Conservation (phyloP, 2,888 invertebrate species). For the Apomyelois bistriatella region DNA sequence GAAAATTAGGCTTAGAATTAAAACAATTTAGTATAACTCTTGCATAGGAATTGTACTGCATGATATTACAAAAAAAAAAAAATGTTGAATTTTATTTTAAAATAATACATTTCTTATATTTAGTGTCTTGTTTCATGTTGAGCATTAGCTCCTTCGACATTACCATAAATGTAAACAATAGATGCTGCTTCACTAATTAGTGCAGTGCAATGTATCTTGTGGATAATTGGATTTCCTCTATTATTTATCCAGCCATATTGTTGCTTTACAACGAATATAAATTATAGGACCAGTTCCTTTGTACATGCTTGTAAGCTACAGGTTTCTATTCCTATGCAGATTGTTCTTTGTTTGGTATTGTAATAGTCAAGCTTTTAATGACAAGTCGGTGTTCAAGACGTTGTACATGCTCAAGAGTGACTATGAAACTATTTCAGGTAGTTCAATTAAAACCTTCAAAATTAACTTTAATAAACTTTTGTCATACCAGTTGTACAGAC, state of each 20-base stretch:
- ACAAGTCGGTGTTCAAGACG: not conserved
- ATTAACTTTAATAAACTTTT: too few species aligned
- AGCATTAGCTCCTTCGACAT: not conserved
- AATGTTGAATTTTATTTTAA: too few species aligned
- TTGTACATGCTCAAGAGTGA: not conserved
- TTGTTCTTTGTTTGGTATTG: slow-evolving; percentile 1
- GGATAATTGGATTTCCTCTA: slow-evolving; percentile 9
- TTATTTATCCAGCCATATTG: slow-evolving; percentile 7
- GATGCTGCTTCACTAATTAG: slow-evolving; percentile 3
- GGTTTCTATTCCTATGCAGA: slow-evolving; percentile 8
- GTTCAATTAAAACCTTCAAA: too few species aligned
- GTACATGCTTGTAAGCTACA: slow-evolving; percentile 4
- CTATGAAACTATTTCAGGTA: too few species aligned
- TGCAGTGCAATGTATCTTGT: slow-evolving; percentile 5
- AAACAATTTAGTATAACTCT: too few species aligned
- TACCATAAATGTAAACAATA: slow-evolving; percentile 8
- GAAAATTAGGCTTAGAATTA: too few species aligned
- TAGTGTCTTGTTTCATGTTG: not conserved
- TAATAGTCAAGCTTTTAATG: not conserved
- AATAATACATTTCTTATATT: not conserved
- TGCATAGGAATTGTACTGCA: too few species aligned
- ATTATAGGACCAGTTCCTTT: slow-evolving; percentile 6
- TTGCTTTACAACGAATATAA: slow-evolving; percentile 7
- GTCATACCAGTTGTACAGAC: too few species aligned
- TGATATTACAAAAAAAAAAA: too few species aligned